Percentiles rank a stretch among this genome's conserved stretches.
These are phyloP conservation scores for Dicrurus megarhynchus DNA, from an alignment of 2,113 vertebrate species.

Conservation along the genomic window DNA sequence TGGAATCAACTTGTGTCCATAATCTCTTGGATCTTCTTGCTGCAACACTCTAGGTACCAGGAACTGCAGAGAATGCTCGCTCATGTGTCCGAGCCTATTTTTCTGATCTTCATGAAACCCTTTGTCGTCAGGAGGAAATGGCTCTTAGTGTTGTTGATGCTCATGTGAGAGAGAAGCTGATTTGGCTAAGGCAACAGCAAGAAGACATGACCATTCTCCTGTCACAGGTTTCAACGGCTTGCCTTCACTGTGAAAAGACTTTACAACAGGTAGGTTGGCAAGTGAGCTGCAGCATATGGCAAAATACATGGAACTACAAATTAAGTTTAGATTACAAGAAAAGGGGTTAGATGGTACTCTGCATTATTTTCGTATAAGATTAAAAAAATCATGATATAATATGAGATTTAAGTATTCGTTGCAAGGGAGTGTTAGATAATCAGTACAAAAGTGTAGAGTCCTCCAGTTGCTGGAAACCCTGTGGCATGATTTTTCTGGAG, in stretches of 20 bases:
- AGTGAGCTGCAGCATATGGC: background rate
- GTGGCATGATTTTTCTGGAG: background rate
- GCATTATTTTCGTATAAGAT: background rate
- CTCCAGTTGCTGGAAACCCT: background rate
- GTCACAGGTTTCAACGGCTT: conserved; percentile 96
- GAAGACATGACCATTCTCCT: conserved; percentile 98
- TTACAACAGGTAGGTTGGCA: conserved; percentile 87
- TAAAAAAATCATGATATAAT: background rate
- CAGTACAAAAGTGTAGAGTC: background rate
- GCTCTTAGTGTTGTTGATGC: conserved; percentile 97
- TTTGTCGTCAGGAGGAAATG: conserved; percentile 98
- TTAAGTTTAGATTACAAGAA: background rate
- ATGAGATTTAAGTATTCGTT: background rate
- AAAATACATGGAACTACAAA: background rate
- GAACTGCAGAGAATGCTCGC: conserved; percentile 95
- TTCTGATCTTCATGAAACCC: conserved; percentile 94
- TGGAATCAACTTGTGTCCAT: background rate
- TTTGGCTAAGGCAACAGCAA: conserved; percentile 97
- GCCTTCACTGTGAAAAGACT: conserved; percentile 97
- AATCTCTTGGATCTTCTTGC: background rate
- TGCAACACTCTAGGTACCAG: conserved; percentile 80
- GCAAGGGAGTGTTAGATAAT: background rate
- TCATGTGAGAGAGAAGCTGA: conserved; percentile 92
- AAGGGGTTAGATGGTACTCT: background rate
- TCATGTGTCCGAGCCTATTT: conserved; percentile 97